Conservation (phyloP, 2,797 vertebrate species). For the Atherinosoma microstoma region DNA sequence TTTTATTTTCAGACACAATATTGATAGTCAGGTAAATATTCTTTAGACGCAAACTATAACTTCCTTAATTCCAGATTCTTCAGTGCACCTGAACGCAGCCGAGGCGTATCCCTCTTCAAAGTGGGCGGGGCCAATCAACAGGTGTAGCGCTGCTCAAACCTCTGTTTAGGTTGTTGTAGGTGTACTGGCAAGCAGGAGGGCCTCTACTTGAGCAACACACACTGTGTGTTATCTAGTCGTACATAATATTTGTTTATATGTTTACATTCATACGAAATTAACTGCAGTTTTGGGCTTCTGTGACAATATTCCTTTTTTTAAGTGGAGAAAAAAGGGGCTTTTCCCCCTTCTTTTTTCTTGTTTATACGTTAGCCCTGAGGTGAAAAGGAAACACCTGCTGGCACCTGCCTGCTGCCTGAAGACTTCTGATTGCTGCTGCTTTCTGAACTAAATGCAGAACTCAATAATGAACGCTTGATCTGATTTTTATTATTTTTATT, state of each 20-base stretch:
- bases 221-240: neutral
- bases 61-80: neutral
- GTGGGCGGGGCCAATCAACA: slow-evolving; percentile 50
- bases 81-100: neutral
- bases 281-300: neutral
- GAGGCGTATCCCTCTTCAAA: neutral
- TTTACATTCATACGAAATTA: neutral
- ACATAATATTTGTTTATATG: neutral
- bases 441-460: neutral
- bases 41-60: neutral
- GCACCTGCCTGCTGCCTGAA: neutral
- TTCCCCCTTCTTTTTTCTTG: neutral
- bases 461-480: neutral
- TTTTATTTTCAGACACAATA: neutral
- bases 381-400: slow-evolving; percentile 34
- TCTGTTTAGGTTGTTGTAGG: rapidly evolving
- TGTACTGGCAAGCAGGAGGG: slow-evolving; percentile 6
- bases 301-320: neutral
- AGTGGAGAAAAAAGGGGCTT: neutral
- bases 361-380: neutral
- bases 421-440: neutral
- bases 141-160: slow-evolving; percentile 39
- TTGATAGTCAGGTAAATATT: neutral
- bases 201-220: neutral
- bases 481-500: neutral